Base-by-base conservation (phyloP, 2,797 vertebrate species). In the Typhlichthys eigenmanni region DNA sequence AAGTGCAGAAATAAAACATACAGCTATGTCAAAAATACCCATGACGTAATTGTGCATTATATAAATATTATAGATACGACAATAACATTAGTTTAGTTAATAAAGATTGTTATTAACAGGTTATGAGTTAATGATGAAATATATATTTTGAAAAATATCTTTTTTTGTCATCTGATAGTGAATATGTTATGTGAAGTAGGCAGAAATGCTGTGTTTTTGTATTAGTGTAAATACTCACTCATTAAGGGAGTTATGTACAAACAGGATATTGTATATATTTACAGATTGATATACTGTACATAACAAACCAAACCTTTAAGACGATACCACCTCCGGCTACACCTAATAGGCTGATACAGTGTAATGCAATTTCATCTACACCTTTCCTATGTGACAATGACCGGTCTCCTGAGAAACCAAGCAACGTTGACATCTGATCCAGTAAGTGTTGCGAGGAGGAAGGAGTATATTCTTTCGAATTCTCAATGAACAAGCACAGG, bases 311-410 rank as follows among this genome's bases (percentile, higher is more conserved):
- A 83, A 85, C 80, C 78, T 76, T 70, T 75, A 90, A 79, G 78
- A 83, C 87, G 79, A 80, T 80, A 78, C 75, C 77, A 83, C 74
- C 55, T 56, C 56, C 70, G 80, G 72, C 79, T 78, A 58, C 0
- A 89, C 92, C 92, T 92, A 92, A 93, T 92, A 94, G 92, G 92
- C 92, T 84, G 78, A 83, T 87, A 87, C 73, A 81, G 72, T 72
- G 55, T 76, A 50, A 82, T 38, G 8, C 7, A 5, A 82, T 60
- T 71, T 71, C 69, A 65, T 78, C 74, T 77, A 79, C 73, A 71
- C 72, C 75, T 78, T 80, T 69, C 69, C 75, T 81, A 76, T 63
- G 57, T 64, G 76, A 81, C 60, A 13, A 63, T 32, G 52, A 75
- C 66, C 74, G 54, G 68, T 84, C 79, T 87, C 79, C 52, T 43